Conservation (phyloP, 2,888 invertebrate species). For the Stenoptilia bipunctidactyla region DNA sequence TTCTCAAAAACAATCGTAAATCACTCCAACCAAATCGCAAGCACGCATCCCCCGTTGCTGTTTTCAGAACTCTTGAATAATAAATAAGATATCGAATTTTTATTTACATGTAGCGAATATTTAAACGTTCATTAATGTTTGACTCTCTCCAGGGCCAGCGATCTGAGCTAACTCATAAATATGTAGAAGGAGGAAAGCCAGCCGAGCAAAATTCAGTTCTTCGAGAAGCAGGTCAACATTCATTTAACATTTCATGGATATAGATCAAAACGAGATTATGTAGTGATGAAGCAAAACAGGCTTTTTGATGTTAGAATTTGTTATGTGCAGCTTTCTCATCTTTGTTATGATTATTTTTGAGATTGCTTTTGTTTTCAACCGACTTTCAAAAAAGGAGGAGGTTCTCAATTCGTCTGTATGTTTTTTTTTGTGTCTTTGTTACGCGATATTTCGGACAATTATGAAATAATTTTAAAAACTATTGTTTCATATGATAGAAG, state of each 20-base stretch:
- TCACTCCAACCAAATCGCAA: background rate
- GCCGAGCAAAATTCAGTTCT: constrained; percentile 45
- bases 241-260: constrained; percentile 39
- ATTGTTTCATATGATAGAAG: too few species aligned
- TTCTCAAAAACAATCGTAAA: too few species aligned
- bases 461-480: too few species aligned
- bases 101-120: constrained; percentile 63
- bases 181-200: constrained; percentile 51
- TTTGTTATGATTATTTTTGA: too few species aligned
- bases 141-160: constrained; percentile 58
- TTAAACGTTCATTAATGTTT: constrained; percentile 65
- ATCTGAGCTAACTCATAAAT: constrained; percentile 52
- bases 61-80: background rate
- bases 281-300: constrained; percentile 14
- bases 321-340: too few species aligned
- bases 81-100: constrained; percentile 50
- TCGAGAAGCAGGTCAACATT: constrained; percentile 49
- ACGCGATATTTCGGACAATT: too few species aligned
- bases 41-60: background rate
- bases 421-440: too few species aligned
- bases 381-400: too few species aligned
- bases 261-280: constrained; percentile 25
- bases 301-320: background rate
- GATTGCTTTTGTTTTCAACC: too few species aligned
- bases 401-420: too few species aligned